Conservation (phyloP, 1,140 invertebrate genomes). For the Hydropsyche tenuis region DNA sequence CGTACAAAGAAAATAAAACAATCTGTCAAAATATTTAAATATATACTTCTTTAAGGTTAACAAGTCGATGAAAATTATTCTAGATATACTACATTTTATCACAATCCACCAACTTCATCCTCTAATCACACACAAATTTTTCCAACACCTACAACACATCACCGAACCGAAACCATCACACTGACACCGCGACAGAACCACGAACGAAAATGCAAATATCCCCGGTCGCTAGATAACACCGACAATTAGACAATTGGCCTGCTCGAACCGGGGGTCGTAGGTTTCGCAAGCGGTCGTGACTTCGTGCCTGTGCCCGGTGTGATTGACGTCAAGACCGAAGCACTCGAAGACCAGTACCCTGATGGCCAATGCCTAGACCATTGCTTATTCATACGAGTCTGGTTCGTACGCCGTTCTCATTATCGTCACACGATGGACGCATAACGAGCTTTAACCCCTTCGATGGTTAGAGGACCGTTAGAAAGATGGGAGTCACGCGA, state of each 20-base stretch:
- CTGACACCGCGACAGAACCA: no score
- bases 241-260: constrained; percentile 11
- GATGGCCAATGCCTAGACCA: neutral
- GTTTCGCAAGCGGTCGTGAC: constrained; percentile 16
- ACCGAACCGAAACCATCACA: no score
- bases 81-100: no score
- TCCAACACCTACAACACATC: no score
- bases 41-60: no score
- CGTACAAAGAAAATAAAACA: no score
- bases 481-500: no score
- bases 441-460: neutral
- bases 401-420: constrained; percentile 1
- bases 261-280: neutral
- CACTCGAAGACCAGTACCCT: neutral
- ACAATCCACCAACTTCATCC: no score
- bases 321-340: constrained; percentile 7
- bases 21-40: no score
- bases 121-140: no score
- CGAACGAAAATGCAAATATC: no score
- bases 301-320: constrained; percentile 4
- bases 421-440: neutral
- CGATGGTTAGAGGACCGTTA: neutral
- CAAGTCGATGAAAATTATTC: no score
- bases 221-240: neutral
- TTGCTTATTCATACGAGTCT: constrained; percentile 6